phyloP scores from a whole-genome alignment of 2,113 vertebrate genomes.

The Microcebus ravelobensis region DNA sequence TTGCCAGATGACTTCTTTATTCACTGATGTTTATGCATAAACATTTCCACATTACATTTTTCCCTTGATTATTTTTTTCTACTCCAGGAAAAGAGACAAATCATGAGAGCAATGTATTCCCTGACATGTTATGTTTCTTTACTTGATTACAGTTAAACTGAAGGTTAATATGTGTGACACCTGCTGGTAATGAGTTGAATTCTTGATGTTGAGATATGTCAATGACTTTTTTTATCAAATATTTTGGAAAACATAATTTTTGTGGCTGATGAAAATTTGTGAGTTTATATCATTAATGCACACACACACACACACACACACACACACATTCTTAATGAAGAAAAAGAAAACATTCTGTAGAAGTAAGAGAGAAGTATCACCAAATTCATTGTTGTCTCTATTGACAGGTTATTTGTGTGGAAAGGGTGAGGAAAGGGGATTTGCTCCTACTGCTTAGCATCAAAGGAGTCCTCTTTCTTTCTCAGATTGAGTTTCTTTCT shows the following conservation, averaged over 20 bases:
- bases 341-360: neutral
- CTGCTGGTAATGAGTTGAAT: neutral
- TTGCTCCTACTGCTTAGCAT: neutral
- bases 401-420: neutral
- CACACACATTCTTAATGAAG: neutral
- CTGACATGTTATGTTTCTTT: neutral
- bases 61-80: constrained; percentile 59
- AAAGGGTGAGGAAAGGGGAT: neutral
- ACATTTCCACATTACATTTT: constrained; percentile 65
- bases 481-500: neutral
- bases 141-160: constrained; percentile 23
- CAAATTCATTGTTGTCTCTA: neutral
- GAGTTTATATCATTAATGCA: neutral
- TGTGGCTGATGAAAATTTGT: neutral
- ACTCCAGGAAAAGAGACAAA: neutral
- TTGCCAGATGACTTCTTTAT: constrained; percentile 69
- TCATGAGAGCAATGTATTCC: neutral
- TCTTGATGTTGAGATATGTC: neutral
- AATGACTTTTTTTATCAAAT: neutral
- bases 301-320: neutral
- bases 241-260: constrained; percentile 39
- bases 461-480: neutral
- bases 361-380: neutral
- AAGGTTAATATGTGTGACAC: neutral
- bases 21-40: constrained; percentile 71